Evolutionary conservation across 2,113 vertebrate species (phyloP).

Genomic region (Leptocoma aspasia): DNA sequence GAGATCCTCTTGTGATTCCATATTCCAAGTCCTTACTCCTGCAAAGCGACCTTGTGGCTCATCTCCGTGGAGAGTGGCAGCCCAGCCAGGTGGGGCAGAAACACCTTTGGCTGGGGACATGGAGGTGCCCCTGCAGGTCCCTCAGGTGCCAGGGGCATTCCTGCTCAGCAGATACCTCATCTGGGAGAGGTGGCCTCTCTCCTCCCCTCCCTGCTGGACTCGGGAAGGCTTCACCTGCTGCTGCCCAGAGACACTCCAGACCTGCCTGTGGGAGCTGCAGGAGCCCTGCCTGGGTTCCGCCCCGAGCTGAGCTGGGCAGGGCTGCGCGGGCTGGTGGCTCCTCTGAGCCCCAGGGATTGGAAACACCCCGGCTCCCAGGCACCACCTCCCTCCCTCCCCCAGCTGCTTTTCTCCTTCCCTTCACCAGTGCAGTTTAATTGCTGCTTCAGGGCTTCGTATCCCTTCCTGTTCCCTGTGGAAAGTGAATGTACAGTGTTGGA

Average conservation of each 20-base stretch:
- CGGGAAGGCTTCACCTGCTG: background rate
- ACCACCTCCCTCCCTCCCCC: background rate
- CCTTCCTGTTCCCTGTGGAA: background rate
- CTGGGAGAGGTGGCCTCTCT: background rate
- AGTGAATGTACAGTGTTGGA: background rate
- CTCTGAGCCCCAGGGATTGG: background rate
- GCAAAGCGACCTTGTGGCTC: background rate
- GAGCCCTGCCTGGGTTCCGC: background rate
- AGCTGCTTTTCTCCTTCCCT: background rate
- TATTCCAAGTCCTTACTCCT: background rate
- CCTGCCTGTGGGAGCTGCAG: background rate
- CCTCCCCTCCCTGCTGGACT: background rate
- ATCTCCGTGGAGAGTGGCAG: background rate
- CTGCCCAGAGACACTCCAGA: background rate
- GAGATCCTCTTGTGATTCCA: background rate
- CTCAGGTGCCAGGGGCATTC: background rate
- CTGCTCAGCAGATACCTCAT: slow-evolving; percentile 46
- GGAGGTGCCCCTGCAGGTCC: background rate
- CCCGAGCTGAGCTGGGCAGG: background rate
- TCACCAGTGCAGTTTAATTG: background rate
- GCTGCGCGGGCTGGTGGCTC: rapidly evolving
- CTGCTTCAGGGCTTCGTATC: background rate
- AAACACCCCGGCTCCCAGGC: background rate
- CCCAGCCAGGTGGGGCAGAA: background rate
- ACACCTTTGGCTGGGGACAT: rapidly evolving